These are phyloP conservation scores for Drosophila littoralis DNA, from an alignment of 1,140 invertebrate species.

Conservation along the genomic window DNA sequence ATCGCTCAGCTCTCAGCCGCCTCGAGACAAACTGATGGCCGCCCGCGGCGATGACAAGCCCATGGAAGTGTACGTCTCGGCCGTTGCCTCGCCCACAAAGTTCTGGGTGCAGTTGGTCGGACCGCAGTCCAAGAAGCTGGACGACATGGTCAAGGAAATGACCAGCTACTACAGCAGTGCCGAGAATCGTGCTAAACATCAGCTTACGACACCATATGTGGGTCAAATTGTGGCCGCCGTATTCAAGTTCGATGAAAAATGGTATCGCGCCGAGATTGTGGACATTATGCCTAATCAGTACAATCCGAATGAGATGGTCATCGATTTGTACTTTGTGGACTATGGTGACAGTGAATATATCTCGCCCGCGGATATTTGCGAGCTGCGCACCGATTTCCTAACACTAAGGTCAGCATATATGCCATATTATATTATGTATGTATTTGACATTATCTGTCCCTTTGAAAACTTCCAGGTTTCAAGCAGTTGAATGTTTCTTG, in stretches of 20 bases:
- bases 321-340: constrained; percentile 91
- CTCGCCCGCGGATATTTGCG: constrained; percentile 87
- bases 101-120: constrained; percentile 94
- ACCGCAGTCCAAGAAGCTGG: constrained; percentile 88
- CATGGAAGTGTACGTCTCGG: constrained; percentile 93
- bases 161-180: constrained; percentile 89
- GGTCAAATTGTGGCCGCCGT: constrained; percentile 92
- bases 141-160: constrained; percentile 91
- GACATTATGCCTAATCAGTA: constrained; percentile 87
- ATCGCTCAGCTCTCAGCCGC: constrained; percentile 71
- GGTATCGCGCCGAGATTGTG: constrained; percentile 87
- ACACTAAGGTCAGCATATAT: constrained; percentile 86
- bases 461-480: constrained; percentile 76
- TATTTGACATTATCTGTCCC: background rate
- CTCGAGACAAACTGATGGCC: constrained; percentile 79
- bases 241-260: constrained; percentile 90
- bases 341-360: constrained; percentile 91
- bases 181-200: constrained; percentile 87
- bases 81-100: constrained; percentile 90
- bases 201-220: constrained; percentile 86
- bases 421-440: background rate
- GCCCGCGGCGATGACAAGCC: constrained; percentile 85
- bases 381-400: constrained; percentile 90
- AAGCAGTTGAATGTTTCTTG: constrained; percentile 93
- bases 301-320: constrained; percentile 85